A percentile compares a stretch with the other conserved stretches of the same genome.
Conservation (phyloP, 2,113 vertebrate species). For the Oncorhynchus gorbuscha region DNA sequence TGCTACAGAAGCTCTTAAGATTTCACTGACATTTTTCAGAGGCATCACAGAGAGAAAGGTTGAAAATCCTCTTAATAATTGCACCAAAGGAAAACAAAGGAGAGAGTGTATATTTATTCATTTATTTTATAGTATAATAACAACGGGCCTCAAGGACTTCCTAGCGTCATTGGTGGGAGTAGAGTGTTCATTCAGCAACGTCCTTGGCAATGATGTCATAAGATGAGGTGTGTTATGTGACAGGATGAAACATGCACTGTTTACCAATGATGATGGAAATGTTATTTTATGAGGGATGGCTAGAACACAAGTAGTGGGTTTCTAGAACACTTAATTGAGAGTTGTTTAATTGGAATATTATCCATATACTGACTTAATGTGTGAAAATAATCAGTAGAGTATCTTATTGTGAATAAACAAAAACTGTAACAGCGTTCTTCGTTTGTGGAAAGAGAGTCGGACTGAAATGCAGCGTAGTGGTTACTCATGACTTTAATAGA, state of each 20-base stretch:
- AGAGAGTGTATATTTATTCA: constrained; percentile 63
- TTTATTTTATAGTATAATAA: constrained; percentile 68
- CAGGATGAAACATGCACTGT: constrained; percentile 11
- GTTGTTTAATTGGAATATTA: constrained; percentile 21
- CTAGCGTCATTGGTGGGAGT: constrained; percentile 39
- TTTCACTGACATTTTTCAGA: constrained; percentile 63
- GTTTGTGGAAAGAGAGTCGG: too few relatives aligned
- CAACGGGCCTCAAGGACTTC: constrained; percentile 63
- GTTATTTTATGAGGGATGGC: constrained; percentile 1
- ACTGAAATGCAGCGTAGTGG: too few relatives aligned
- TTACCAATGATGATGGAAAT: constrained; percentile 16
- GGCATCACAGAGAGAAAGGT: constrained; percentile 59
- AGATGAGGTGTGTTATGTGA: constrained; percentile 29
- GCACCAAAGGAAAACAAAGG: constrained; percentile 52
- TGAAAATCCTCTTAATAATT: constrained; percentile 69
- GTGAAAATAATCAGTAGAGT: too few relatives aligned
- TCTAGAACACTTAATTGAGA: neutral
- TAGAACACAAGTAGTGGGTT: constrained; percentile 29
- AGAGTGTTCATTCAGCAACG: constrained; percentile 28
- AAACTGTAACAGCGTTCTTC: too few relatives aligned
- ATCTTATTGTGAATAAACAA: too few relatives aligned
- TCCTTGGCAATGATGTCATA: constrained; percentile 53
- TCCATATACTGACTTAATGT: neutral
- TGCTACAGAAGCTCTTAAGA: constrained; percentile 53
- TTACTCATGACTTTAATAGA: too few relatives aligned